Evolutionary conservation across 1,140 invertebrate species (phyloP).

Genomic region (Halotydeus destructor): DNA sequence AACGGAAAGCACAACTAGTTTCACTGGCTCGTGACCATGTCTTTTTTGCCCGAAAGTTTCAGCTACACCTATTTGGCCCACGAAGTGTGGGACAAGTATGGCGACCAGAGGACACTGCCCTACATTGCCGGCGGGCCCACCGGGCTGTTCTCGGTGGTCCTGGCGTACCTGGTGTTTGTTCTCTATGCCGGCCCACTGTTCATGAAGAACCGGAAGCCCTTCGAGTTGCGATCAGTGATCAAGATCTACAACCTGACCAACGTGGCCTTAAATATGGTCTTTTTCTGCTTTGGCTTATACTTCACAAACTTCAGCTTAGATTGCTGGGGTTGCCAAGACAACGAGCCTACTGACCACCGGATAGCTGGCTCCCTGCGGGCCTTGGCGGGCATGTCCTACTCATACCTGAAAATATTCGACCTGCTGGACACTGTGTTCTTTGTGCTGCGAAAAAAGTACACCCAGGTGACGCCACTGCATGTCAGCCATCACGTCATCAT

Average conservation of each 20-base stretch:
- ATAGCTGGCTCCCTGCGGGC: background rate
- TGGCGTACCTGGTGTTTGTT: slow-evolving; percentile 57
- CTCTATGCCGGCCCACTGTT: slow-evolving; percentile 46
- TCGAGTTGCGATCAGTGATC: slow-evolving; percentile 27
- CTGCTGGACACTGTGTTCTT: slow-evolving; percentile 30
- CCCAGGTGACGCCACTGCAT: slow-evolving; percentile 28
- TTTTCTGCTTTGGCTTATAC: background rate
- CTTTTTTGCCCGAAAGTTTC: too few relatives aligned
- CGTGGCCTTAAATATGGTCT: background rate
- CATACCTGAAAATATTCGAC: slow-evolving; percentile 27
- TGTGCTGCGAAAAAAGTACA: slow-evolving; percentile 28
- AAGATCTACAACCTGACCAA: background rate
- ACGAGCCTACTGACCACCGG: background rate
- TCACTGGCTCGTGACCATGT: too few relatives aligned
- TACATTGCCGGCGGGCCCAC: slow-evolving; percentile 37
- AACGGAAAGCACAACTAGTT: too few relatives aligned
- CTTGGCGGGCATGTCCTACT: slow-evolving; percentile 27
- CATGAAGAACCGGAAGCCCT: slow-evolving; percentile 67
- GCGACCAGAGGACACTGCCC: slow-evolving; percentile 62
- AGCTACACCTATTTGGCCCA: slow-evolving; percentile 1
- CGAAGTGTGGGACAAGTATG: slow-evolving; percentile 8
- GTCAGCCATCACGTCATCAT: slow-evolving; percentile 28
- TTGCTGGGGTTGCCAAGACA: background rate
- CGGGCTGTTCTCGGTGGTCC: slow-evolving; percentile 5
- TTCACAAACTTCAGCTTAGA: background rate